These are phyloP conservation scores for Dyspetes luteomarginatus DNA, from an alignment of 2,888 invertebrate genomes.

Conservation along the genomic window DNA sequence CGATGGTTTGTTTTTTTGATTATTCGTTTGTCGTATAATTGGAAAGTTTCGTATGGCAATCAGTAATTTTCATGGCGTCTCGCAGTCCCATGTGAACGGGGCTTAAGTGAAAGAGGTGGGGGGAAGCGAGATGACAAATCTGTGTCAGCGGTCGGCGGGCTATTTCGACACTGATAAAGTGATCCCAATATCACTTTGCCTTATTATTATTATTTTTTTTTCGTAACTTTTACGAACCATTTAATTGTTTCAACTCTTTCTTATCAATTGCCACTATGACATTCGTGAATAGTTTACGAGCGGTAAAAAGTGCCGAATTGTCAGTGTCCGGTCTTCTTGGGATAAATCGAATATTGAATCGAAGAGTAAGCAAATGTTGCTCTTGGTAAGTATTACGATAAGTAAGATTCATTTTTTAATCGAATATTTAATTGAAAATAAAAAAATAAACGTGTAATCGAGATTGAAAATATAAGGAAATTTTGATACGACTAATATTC, in stretches of 20 bases:
- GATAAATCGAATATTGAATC: slow-evolving; percentile 18
- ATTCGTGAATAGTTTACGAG: slow-evolving; percentile 29
- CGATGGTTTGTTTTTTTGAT: too few species aligned
- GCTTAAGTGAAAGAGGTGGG: background rate
- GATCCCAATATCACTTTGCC: background rate
- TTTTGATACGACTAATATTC: background rate
- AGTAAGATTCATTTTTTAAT: background rate
- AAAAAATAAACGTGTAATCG: background rate
- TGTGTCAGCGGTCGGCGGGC: slow-evolving; percentile 13
- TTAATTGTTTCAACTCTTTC: background rate
- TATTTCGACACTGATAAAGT: background rate
- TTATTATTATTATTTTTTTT: background rate
- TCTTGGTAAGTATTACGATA: slow-evolving; percentile 44
- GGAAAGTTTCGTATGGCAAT: too few species aligned
- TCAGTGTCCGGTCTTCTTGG: background rate
- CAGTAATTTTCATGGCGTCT: background rate
- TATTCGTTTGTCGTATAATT: too few species aligned
- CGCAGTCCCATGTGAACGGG: background rate
- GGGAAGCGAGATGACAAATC: background rate
- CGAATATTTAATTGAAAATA: background rate
- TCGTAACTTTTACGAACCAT: background rate
- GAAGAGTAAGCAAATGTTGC: slow-evolving; percentile 39
- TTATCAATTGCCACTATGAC: slow-evolving; percentile 33
- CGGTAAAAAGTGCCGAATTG: slow-evolving; percentile 13
- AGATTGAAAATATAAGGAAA: background rate